Evolutionary conservation across 2,113 vertebrate genomes (phyloP).

Genomic region (Ptilorrhoa leucosticta): DNA sequence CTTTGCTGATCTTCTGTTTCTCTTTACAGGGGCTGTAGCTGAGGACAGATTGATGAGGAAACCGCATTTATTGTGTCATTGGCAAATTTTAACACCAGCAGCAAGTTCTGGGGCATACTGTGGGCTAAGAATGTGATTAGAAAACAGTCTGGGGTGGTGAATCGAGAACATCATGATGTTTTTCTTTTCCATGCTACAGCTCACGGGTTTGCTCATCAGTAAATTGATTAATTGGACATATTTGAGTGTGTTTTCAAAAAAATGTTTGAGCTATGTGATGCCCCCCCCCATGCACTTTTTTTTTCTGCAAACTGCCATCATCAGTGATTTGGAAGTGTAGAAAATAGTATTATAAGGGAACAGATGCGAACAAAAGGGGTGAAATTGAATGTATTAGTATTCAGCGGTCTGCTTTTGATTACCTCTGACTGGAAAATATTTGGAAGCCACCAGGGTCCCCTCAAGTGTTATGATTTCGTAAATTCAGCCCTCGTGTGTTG

Average conservation of each 20-base stretch:
- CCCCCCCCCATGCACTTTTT: fast-evolving
- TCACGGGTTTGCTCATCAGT: neutral
- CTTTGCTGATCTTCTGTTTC: neutral
- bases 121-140: neutral
- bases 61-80: neutral
- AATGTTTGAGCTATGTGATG: neutral
- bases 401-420: slow-evolving; percentile 91
- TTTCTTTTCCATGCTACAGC: neutral
- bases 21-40: neutral
- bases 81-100: neutral
- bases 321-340: slow-evolving; percentile 77
- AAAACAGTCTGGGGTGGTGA: neutral
- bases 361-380: slow-evolving; percentile 91
- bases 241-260: slow-evolving; percentile 21
- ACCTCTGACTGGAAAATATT: slow-evolving; percentile 92
- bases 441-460: slow-evolving; percentile 88
- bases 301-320: neutral
- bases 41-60: neutral
- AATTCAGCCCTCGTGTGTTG: slow-evolving; percentile 80
- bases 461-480: slow-evolving; percentile 84
- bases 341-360: slow-evolving; percentile 84
- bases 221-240: slow-evolving; percentile 44
- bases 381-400: slow-evolving; percentile 96
- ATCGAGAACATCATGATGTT: neutral
- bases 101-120: neutral